phyloP scores from a whole-genome alignment of 1,140 invertebrate genomes.

The Meloidogyne hapla region DNA sequence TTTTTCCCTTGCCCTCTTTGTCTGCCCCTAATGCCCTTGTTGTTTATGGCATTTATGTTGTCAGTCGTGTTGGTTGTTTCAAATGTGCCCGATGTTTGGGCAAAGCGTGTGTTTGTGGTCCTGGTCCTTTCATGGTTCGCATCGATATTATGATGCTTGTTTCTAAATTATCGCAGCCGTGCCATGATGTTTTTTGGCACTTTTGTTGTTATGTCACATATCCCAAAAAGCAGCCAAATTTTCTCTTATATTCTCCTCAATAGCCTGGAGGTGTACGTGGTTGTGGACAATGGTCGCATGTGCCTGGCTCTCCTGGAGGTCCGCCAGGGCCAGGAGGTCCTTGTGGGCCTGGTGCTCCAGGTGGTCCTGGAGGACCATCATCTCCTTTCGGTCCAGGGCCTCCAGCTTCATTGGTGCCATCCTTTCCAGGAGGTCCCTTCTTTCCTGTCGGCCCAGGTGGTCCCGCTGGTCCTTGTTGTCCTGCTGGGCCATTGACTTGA shows the following conservation, averaged over 20 bases:
- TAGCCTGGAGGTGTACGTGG: constrained; percentile 54
- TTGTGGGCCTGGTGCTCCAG: constrained; percentile 53
- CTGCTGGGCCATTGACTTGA: constrained; percentile 61
- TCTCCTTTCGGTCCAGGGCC: constrained; percentile 42
- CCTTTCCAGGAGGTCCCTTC: constrained; percentile 46
- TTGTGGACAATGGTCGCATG: constrained; percentile 49
- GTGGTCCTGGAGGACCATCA: constrained; percentile 48
- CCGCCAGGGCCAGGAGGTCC: constrained; percentile 49
- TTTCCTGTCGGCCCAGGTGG: constrained; percentile 52
- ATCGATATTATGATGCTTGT: not conserved
- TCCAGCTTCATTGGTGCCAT: constrained; percentile 47
- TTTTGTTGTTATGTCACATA: not conserved
- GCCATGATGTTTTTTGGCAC: not conserved
- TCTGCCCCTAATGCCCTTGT: no score
- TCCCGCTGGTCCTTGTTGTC: constrained; percentile 50
- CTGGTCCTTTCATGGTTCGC: not conserved
- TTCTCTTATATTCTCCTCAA: constrained; percentile 28
- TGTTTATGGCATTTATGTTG: no score
- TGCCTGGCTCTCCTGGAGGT: constrained; percentile 42
- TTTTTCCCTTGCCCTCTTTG: not conserved
- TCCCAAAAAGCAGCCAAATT: not conserved
- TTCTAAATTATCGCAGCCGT: not conserved
- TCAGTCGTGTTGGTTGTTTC: not conserved
- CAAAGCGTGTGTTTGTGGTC: constrained; percentile 1
- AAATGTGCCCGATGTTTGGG: not conserved